A percentile compares a stretch with the other conserved stretches of the same genome.
Evolutionary conservation across 1,140 invertebrate genomes (phyloP).

Genomic region (Semibalanus balanoides): DNA sequence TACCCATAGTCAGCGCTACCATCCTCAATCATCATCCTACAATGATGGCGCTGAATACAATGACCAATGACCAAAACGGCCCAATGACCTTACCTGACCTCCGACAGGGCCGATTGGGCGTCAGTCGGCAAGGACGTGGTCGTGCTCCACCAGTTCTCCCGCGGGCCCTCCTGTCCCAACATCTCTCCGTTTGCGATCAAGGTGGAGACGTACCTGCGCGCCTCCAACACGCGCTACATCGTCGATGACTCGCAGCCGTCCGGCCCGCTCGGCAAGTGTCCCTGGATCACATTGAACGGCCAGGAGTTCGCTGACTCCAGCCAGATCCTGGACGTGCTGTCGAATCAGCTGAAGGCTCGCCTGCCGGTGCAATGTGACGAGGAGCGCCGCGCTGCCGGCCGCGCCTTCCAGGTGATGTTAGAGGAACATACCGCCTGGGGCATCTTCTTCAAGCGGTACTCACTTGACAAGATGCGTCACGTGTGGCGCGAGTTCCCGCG

Average conservation of each 20-base stretch:
- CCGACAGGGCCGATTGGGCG: constrained; percentile 19
- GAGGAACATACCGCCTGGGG: constrained; percentile 6
- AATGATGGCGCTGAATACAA: no score
- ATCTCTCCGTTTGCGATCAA: constrained; percentile 26
- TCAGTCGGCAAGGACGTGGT: constrained; percentile 19
- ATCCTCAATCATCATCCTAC: no score
- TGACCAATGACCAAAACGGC: no score
- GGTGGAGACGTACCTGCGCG: constrained; percentile 26
- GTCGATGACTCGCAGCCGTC: constrained; percentile 23
- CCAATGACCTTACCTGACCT: constrained; percentile 2
- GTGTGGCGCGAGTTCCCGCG: not conserved
- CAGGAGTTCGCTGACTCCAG: constrained; percentile 32
- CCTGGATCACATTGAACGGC: constrained; percentile 35
- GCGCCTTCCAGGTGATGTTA: constrained; percentile 7
- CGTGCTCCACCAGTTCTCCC: constrained; percentile 19
- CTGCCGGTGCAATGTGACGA: not conserved
- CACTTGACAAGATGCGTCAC: not conserved
- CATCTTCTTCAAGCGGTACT: not conserved
- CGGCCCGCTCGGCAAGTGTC: constrained; percentile 28
- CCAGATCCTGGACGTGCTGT: constrained; percentile 29
- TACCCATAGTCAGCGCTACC: no score
- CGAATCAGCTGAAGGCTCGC: constrained; percentile 16
- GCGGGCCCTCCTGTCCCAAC: constrained; percentile 20
- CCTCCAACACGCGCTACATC: constrained; percentile 24
- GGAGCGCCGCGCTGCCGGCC: not conserved